Conservation (phyloP, 2,888 invertebrate species). For the Rhaphigaster nebulosa region DNA sequence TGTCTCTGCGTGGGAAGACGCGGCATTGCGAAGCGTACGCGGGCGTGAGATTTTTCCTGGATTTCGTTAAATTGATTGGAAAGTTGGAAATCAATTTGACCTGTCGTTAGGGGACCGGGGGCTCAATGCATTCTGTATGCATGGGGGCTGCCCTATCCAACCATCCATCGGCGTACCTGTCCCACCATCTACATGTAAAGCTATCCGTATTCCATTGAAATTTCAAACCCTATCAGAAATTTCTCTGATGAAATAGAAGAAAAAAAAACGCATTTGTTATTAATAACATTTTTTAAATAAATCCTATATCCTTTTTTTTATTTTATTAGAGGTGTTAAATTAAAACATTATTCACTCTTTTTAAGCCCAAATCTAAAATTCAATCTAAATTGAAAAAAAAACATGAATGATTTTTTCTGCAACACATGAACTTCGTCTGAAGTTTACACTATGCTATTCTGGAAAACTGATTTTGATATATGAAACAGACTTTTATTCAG, state of each 20-base stretch:
- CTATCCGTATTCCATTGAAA: neutral
- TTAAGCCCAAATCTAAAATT: too few species aligned
- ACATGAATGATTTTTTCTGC: too few species aligned
- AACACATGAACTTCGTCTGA: too few species aligned
- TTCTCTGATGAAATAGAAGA: neutral
- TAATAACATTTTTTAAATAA: neutral
- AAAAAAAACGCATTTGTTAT: neutral
- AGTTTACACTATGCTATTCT: too few species aligned
- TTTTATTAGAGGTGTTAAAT: too few species aligned
- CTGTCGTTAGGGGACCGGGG: conserved; percentile 1
- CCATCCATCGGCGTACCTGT: neutral
- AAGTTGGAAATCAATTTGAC: conserved; percentile 36
- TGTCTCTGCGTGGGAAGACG: neutral
- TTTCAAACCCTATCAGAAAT: neutral
- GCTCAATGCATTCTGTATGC: conserved; percentile 14
- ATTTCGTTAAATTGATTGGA: conserved; percentile 31
- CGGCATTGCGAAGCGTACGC: neutral
- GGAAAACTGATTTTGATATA: too few species aligned
- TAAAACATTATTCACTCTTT: too few species aligned
- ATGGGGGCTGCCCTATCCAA: neutral
- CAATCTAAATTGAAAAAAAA: too few species aligned
- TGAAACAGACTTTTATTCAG: too few species aligned
- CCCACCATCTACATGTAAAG: neutral
- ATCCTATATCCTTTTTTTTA: neutral
- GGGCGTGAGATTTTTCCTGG: conserved; percentile 34